Evolutionary conservation across 1,140 invertebrate genomes (phyloP).

Genomic region (Diachasmimorpha longicaudata): DNA sequence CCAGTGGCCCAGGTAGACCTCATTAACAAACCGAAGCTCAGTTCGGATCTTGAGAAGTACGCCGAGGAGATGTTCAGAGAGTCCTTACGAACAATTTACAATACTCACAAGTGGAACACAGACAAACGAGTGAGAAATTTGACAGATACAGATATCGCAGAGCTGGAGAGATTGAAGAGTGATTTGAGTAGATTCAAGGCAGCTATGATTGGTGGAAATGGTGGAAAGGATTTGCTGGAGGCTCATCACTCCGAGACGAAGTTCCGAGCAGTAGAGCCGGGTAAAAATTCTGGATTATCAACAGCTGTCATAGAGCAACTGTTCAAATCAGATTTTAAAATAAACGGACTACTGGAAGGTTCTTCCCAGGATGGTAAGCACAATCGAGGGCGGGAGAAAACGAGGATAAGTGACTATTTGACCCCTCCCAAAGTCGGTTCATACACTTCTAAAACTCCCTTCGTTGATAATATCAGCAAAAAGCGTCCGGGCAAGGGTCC

Average conservation of each 20-base stretch:
- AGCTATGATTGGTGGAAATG: conserved; percentile 36
- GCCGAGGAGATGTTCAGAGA: conserved; percentile 61
- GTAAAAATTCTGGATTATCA: conserved; percentile 43
- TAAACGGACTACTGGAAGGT: conserved; percentile 34
- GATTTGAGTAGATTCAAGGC: conserved; percentile 48
- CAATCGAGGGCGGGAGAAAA: conserved; percentile 29
- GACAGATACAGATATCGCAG: conserved; percentile 38
- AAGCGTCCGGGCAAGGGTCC: conserved; percentile 39
- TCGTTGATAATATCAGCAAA: conserved; percentile 43
- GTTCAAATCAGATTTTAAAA: conserved; percentile 44
- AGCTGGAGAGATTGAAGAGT: conserved; percentile 45
- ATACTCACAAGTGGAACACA: conserved; percentile 59
- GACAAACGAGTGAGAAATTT: conserved; percentile 42
- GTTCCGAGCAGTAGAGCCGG: conserved; percentile 38
- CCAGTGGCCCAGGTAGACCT: conserved; percentile 39
- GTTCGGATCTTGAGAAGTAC: conserved; percentile 51
- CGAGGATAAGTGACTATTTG: conserved; percentile 44
- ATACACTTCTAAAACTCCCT: conserved; percentile 42
- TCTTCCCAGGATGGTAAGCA: background rate
- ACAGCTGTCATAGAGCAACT: conserved; percentile 48
- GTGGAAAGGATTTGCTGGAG: conserved; percentile 45
- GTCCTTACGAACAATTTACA: conserved; percentile 58
- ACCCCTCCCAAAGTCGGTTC: conserved; percentile 51
- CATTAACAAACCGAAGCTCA: conserved; percentile 46
- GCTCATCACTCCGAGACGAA: conserved; percentile 54